A percentile compares a stretch with the other conserved stretches of the same genome.
Conservation (phyloP, 2,888 invertebrate genomes). For the Phyto melanocephala region DNA sequence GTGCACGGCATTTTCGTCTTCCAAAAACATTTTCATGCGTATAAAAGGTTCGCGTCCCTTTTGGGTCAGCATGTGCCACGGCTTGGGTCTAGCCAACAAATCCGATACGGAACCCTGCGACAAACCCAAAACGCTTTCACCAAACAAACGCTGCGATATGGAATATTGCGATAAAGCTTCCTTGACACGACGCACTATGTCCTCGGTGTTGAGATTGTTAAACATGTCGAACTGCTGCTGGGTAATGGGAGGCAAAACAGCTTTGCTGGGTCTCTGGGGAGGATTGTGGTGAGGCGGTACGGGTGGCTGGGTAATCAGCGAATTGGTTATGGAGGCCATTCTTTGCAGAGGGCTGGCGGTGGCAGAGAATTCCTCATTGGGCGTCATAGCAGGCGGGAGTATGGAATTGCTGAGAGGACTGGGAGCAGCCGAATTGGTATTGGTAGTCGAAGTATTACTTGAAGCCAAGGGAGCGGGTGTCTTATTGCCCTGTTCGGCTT, state of each 20-base stretch:
- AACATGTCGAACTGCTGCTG: conserved; percentile 99
- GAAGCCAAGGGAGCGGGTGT: conserved; percentile 71
- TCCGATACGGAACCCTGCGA: conserved; percentile 99
- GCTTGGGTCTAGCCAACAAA: conserved; percentile 96
- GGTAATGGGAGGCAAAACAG: conserved; percentile 97
- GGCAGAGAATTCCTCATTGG: conserved; percentile 90
- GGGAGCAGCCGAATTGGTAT: conserved; percentile 87
- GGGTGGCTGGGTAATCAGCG: conserved; percentile 93
- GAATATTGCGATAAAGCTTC: conserved; percentile 97
- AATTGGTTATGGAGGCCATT: conserved; percentile 99
- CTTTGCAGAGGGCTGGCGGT: conserved; percentile 96
- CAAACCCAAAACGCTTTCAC: conserved; percentile 97
- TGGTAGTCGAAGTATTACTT: conserved; percentile 68
- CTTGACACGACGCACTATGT: conserved; percentile 97
- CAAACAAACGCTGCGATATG: conserved; percentile 98
- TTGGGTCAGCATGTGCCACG: conserved; percentile 99
- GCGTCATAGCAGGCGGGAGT: conserved; percentile 90
- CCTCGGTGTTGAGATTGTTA: conserved; percentile 98
- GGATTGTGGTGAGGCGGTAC: conserved; percentile 91
- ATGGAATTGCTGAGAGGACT: conserved; percentile 92
- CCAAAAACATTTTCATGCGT: conserved; percentile 98
- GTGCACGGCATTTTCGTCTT: conserved; percentile 96
- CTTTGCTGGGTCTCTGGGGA: conserved; percentile 93
- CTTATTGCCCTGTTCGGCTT: conserved; percentile 80
- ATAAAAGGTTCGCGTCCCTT: conserved; percentile 98